Conservation (phyloP, 2,888 invertebrate genomes). For the Lapara coniferarum region DNA sequence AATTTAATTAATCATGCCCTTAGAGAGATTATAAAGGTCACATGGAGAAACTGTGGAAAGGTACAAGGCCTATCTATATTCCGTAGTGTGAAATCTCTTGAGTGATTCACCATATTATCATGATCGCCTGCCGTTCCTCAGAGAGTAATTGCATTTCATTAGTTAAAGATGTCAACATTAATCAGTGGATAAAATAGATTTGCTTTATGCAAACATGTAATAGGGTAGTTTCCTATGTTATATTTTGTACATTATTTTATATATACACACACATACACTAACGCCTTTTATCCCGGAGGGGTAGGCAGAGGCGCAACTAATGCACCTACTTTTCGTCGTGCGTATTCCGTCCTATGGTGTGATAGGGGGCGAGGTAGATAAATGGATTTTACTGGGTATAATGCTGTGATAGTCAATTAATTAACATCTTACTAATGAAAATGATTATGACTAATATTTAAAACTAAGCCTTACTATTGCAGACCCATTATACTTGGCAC, state of each 20-base stretch:
- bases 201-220: background rate
- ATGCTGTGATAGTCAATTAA: background rate
- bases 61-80: background rate
- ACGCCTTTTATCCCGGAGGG: too few species aligned
- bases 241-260: too few species aligned
- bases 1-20: background rate
- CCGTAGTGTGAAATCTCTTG: background rate
- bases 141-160: background rate
- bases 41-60: background rate
- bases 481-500: background rate
- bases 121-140: background rate
- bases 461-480: background rate
- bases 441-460: background rate
- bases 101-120: slow-evolving; percentile 4
- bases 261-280: too few species aligned
- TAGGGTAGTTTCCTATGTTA: too few species aligned
- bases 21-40: slow-evolving; percentile 1
- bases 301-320: too few species aligned
- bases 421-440: background rate
- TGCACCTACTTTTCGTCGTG: too few species aligned
- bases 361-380: background rate
- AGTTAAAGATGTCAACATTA: background rate
- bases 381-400: background rate
- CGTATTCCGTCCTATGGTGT: too few species aligned
- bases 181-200: background rate